Percentiles rank a stretch among this genome's conserved stretches.
Conservation (phyloP, 2,113 vertebrate genomes). For the Hystrix brachyura region DNA sequence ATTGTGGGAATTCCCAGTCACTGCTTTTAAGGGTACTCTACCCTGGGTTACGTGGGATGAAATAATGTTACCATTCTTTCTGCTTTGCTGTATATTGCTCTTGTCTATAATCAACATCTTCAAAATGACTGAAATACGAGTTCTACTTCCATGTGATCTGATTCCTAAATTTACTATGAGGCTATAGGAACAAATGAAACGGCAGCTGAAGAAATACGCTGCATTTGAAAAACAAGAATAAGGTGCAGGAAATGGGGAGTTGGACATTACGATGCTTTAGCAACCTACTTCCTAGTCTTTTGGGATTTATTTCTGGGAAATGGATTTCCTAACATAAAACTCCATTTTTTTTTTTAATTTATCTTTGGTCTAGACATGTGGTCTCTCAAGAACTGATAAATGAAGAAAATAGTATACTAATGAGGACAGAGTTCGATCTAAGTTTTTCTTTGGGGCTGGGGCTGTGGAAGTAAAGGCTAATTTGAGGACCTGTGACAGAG, state of each 20-base stretch:
- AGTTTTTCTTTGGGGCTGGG: background rate
- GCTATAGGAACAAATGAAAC: background rate
- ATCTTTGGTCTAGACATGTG: background rate
- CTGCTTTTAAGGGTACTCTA: background rate
- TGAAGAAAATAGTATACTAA: background rate
- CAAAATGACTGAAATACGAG: background rate
- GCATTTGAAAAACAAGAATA: background rate
- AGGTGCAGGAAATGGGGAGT: background rate
- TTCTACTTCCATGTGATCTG: background rate
- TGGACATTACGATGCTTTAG: background rate
- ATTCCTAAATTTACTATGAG: conserved; percentile 16
- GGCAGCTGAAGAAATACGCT: background rate
- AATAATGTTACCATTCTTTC: background rate
- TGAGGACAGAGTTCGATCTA: background rate
- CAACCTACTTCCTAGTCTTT: background rate
- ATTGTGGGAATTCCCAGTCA: background rate
- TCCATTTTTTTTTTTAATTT: no score
- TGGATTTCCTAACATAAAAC: background rate
- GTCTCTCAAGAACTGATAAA: background rate
- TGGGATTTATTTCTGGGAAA: background rate
- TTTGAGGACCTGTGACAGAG: background rate
- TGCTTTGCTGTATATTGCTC: background rate
- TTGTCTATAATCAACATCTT: background rate
- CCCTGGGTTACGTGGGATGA: background rate
- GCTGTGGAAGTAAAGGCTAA: background rate